Base-by-base conservation (phyloP, 2,113 vertebrate genomes). In the Hemibagrus wyckioides region DNA sequence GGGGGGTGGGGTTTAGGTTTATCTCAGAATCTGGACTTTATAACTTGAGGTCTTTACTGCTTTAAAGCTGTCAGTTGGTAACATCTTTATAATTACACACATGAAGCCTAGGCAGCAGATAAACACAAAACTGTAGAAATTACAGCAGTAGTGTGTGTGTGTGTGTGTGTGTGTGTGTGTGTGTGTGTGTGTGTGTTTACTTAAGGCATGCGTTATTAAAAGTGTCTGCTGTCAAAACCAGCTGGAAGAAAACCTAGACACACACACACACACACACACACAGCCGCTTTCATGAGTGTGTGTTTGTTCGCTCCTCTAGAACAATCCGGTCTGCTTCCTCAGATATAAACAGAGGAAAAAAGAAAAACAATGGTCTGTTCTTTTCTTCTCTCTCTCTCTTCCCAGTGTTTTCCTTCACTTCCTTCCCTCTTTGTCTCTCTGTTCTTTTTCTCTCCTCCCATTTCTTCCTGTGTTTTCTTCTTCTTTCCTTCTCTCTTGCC, bases 401-500 rank as follows among this genome's bases (percentile, higher is more conserved):
- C 36, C 30, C n/a, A n/a, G n/a, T n/a, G n/a, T n/a, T 36, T 30
- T 67, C 65, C 36, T 15, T 69, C 57, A 25, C 21, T 59, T 7
- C 25, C 57, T 8, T 8, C 28, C 65, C 13, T 10, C 33, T 9
- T 36, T 39, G 4, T 67, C n/a, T 59, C 56, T 25, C 19, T 7
- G 1, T 67, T n/a, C 28, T 13, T 11, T 63, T 10, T 36, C 36
- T 1, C 21, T 44, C 36, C 8, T 50, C 41, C 56, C 54, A n/a
- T 50, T 50, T 15, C 2, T 82, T 54, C 17, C 63, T 48, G 0
- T 25, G 9, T 69, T 71, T 90, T 92, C 92, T 88, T 91, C 61
- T 65, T 69, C 19, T 23, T 48, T 30, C 59, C 50, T 84, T 67
- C 90, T 57, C 92, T 91, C 90, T 92, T 7, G 1, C 15, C n/a